Evolutionary conservation across 2,113 vertebrate genomes (phyloP).

Genomic region (Cyanoliseus patagonus): DNA sequence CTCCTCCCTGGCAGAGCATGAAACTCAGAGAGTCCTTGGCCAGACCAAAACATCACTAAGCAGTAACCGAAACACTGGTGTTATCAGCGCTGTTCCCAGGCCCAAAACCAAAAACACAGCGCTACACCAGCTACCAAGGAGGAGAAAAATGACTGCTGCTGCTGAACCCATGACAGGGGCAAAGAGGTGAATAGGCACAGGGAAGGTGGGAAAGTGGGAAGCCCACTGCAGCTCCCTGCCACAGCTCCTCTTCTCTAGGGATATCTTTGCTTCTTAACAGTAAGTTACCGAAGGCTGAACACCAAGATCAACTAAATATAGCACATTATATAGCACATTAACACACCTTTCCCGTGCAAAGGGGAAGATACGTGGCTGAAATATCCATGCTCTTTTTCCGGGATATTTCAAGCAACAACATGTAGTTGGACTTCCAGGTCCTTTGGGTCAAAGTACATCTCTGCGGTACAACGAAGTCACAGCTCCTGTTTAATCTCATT

Average conservation of each 20-base stretch:
- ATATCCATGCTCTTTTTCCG: fast-evolving
- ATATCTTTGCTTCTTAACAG: background rate
- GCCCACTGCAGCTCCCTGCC: background rate
- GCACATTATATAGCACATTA: background rate
- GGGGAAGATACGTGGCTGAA: background rate
- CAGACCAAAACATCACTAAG: too few relatives aligned
- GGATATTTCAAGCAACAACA: background rate
- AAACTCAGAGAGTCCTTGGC: too few relatives aligned
- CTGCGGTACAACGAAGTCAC: background rate
- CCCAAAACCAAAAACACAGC: too few relatives aligned
- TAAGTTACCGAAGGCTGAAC: background rate
- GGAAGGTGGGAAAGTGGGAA: background rate
- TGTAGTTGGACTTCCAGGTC: background rate
- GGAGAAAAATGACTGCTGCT: too few relatives aligned
- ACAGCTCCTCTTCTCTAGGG: background rate
- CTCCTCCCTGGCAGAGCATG: too few relatives aligned
- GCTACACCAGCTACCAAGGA: too few relatives aligned
- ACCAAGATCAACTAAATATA: background rate
- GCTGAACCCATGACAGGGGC: too few relatives aligned
- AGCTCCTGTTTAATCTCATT: fast-evolving
- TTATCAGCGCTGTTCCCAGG: too few relatives aligned
- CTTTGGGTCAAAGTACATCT: background rate
- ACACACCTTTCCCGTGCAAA: background rate
- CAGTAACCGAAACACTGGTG: too few relatives aligned
- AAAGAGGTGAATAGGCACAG: background rate